Percentiles rank a stretch among this genome's conserved stretches.
Evolutionary conservation across 2,797 vertebrate species (phyloP).

Genomic region (Hephaestus fuliginosus): DNA sequence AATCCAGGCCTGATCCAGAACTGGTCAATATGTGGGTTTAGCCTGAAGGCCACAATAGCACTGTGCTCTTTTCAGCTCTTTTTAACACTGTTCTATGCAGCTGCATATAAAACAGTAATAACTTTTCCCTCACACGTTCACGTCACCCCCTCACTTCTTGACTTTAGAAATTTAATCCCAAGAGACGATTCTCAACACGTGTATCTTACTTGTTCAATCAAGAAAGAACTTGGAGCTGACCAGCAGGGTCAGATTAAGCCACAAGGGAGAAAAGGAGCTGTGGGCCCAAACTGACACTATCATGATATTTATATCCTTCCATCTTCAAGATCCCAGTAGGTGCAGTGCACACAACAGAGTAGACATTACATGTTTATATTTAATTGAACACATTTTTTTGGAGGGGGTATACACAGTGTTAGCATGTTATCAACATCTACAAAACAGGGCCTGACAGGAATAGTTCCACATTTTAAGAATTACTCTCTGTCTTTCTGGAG

Average conservation of each 20-base stretch:
- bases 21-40: slow-evolving; percentile 63
- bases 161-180: background rate
- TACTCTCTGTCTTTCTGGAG: background rate
- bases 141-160: background rate
- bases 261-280: background rate
- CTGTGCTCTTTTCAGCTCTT: slow-evolving; percentile 18
- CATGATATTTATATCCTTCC: background rate
- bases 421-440: too few species aligned
- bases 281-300: background rate
- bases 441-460: background rate
- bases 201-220: too few species aligned
- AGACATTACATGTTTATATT: background rate
- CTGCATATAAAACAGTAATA: background rate
- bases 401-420: too few species aligned
- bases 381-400: background rate
- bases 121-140: too few species aligned
- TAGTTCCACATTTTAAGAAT: background rate
- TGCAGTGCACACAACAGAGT: background rate
- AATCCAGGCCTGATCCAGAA: slow-evolving; percentile 62
- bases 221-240: background rate
- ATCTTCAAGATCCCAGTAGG: background rate
- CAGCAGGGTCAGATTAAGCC: background rate
- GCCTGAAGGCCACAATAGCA: slow-evolving; percentile 45
- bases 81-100: slow-evolving; percentile 21
- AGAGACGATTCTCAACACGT: background rate